These are phyloP conservation scores for Sinocyclocheilus grahami DNA, from an alignment of 2,113 vertebrate genomes.

Conservation along the genomic window DNA sequence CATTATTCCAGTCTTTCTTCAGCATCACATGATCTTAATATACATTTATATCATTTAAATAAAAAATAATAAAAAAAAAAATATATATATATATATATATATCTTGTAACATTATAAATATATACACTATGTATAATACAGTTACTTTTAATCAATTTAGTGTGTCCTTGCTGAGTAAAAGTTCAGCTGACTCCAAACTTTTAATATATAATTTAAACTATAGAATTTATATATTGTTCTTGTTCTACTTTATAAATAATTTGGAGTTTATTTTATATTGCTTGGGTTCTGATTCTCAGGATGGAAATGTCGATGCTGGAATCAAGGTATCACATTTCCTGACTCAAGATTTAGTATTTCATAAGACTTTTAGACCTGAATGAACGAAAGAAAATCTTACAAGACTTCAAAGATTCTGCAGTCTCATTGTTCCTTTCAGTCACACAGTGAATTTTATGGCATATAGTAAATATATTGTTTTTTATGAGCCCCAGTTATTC, in stretches of 20 bases:
- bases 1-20: not conserved
- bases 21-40: not conserved
- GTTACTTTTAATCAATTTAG: not conserved
- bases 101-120: not conserved
- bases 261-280: not conserved
- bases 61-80: not conserved
- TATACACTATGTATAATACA: not conserved
- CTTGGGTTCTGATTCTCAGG: not conserved
- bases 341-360: conserved; percentile 7
- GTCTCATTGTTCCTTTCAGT: not conserved
- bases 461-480: not conserved
- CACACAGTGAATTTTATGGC: not conserved
- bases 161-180: not conserved
- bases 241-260: not conserved
- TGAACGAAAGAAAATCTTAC: conserved; percentile 17
- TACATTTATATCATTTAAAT: not conserved
- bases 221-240: not conserved
- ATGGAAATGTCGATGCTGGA: not conserved
- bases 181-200: not conserved
- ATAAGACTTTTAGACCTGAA: conserved; percentile 1
- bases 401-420: not conserved
- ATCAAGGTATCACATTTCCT: not conserved
- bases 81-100: too few species aligned
- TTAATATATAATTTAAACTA: not conserved
- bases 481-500: conserved; percentile 10